Evolutionary conservation across 2,888 invertebrate species (phyloP).

Genomic region (Drosophila multiciliata): DNA sequence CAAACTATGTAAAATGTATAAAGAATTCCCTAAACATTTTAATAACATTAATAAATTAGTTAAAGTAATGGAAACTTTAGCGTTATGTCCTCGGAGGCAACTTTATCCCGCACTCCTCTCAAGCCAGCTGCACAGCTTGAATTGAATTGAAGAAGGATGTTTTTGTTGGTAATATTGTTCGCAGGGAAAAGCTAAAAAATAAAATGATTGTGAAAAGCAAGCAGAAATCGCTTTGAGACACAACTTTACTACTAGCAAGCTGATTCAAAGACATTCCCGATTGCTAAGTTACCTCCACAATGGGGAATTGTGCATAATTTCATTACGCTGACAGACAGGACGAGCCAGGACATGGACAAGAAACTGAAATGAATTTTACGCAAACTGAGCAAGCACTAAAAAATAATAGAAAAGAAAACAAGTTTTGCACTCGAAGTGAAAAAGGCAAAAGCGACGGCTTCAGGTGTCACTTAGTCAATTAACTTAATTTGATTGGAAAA

Average conservation of each 20-base stretch:
- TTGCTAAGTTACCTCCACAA: constrained; percentile 25
- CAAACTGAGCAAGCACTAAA: not conserved
- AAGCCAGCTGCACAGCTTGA: constrained; percentile 14
- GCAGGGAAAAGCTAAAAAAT: constrained; percentile 28
- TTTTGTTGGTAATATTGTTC: not conserved
- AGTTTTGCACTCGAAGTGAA: not conserved
- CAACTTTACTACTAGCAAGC: not conserved
- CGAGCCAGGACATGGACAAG: not conserved
- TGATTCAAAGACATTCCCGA: constrained; percentile 1
- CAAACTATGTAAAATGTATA: not conserved
- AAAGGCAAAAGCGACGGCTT: not conserved
- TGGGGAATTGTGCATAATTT: constrained; percentile 43
- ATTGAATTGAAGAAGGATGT: constrained; percentile 30
- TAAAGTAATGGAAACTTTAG: constrained; percentile 66
- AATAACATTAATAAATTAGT: constrained; percentile 66
- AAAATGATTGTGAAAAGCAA: constrained; percentile 51
- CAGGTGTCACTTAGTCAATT: constrained; percentile 66
- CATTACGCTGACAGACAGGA: constrained; percentile 28
- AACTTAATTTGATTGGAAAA: constrained; percentile 65
- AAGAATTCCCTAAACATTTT: constrained; percentile 35
- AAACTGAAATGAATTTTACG: constrained; percentile 23
- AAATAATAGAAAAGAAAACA: not conserved
- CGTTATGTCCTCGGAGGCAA: constrained; percentile 28
- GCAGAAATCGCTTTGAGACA: constrained; percentile 20
- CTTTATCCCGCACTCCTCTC: not conserved